Evolutionary conservation across 2,797 vertebrate genomes (phyloP).

Genomic region (Mus minutoides): DNA sequence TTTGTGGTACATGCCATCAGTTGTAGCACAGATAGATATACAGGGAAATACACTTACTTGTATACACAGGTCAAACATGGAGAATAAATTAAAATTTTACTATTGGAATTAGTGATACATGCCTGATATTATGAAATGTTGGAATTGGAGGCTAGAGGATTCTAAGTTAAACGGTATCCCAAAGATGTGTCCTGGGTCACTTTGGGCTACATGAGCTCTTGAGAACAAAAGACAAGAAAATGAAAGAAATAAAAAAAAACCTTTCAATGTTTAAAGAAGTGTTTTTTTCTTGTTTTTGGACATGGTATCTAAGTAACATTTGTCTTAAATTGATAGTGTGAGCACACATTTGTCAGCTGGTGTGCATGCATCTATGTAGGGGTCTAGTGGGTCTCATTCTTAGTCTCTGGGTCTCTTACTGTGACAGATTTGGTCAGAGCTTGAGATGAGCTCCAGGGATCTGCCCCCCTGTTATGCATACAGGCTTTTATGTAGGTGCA

Average conservation of each 20-base stretch:
- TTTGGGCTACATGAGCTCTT: not conserved
- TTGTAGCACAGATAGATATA: too few species aligned
- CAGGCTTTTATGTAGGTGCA: not conserved
- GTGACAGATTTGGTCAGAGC: not conserved
- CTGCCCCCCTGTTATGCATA: too few species aligned
- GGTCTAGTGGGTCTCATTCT: not conserved
- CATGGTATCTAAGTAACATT: not conserved
- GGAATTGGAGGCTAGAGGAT: not conserved
- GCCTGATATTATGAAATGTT: not conserved
- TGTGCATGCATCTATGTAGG: not conserved
- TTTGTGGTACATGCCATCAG: not conserved
- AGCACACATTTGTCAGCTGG: too few species aligned
- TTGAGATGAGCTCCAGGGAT: not conserved
- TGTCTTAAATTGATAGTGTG: not conserved
- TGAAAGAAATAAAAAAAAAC: not conserved
- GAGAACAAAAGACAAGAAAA: not conserved
- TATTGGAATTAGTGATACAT: not conserved
- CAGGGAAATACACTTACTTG: not conserved
- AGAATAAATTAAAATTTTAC: not conserved
- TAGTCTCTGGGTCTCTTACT: not conserved
- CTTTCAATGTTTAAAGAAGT: not conserved
- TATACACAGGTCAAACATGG: not conserved
- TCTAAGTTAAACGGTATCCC: not conserved
- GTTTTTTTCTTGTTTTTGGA: slow-evolving; percentile 11
- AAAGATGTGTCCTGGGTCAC: not conserved